phyloP scores from a whole-genome alignment of 1,140 invertebrate genomes.

The Penaeus vannamei region DNA sequence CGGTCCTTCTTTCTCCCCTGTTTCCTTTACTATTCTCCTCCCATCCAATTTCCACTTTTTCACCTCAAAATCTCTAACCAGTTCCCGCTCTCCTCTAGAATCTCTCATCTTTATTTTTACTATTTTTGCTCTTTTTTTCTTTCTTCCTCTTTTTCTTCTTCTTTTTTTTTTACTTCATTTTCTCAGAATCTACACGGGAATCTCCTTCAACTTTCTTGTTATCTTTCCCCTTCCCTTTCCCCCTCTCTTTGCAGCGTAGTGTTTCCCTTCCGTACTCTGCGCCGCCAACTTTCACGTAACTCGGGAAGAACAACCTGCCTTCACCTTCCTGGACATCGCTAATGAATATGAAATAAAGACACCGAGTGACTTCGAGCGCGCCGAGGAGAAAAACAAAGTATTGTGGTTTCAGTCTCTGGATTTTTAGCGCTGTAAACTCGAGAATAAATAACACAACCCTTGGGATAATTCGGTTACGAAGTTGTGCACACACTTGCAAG shows the following conservation, averaged over 20 bases:
- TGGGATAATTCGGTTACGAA: too few species aligned
- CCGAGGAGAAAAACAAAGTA: too few species aligned
- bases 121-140: not conserved
- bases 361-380: too few species aligned
- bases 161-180: not conserved
- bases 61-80: not conserved
- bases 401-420: too few species aligned
- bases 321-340: too few species aligned
- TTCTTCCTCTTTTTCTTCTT: not conserved
- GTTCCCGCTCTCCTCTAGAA: not conserved
- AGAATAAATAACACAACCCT: too few species aligned
- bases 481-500: too few species aligned
- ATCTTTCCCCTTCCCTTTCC: not conserved
- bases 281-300: too few species aligned
- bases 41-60: slow-evolving; percentile 1
- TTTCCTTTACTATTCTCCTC: slow-evolving; percentile 7
- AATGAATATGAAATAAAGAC: too few species aligned
- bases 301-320: too few species aligned
- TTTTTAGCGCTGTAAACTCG: too few species aligned
- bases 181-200: not conserved
- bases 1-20: not conserved
- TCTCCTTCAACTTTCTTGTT: not conserved
- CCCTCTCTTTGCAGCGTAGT: not conserved
- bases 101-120: not conserved
- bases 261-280: too few species aligned